phyloP scores from a whole-genome alignment of 2,797 vertebrate species.

The Leuciscus waleckii region DNA sequence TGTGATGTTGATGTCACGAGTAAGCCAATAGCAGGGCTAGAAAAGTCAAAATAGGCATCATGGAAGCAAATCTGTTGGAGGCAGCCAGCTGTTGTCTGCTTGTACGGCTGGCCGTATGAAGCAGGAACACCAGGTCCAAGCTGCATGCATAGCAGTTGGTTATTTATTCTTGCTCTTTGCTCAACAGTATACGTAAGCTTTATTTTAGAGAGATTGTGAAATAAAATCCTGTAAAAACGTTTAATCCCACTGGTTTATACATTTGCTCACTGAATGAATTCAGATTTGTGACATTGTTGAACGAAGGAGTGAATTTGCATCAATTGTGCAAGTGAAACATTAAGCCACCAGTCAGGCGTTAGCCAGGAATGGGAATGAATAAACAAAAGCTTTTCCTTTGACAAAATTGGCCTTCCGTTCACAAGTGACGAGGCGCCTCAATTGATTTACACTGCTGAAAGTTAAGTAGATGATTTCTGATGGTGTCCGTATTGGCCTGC shows the following conservation, averaged over 20 bases:
- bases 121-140: constrained; percentile 16
- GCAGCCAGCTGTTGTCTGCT: constrained; percentile 35
- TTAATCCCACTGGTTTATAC: constrained; percentile 32
- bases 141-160: neutral
- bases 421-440: neutral
- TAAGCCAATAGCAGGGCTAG: constrained; percentile 16
- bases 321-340: constrained; percentile 40
- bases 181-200: neutral
- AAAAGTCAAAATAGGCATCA: constrained; percentile 20
- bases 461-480: constrained; percentile 29
- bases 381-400: constrained; percentile 22
- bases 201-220: constrained; percentile 17
- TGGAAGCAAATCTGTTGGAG: constrained; percentile 7
- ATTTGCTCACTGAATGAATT: constrained; percentile 32
- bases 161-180: constrained; percentile 10
- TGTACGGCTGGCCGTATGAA: neutral
- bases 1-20: constrained; percentile 1
- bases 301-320: constrained; percentile 11
- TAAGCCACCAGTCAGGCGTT: constrained; percentile 38
- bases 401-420: constrained; percentile 8
- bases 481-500: neutral
- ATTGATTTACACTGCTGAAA: constrained; percentile 17
- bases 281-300: constrained; percentile 1
- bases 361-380: constrained; percentile 54
- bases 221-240: constrained; percentile 29